A percentile compares a stretch with the other conserved stretches of the same genome.
Evolutionary conservation across 2,113 vertebrate species (phyloP).

Genomic region (Lampris incognitus): DNA sequence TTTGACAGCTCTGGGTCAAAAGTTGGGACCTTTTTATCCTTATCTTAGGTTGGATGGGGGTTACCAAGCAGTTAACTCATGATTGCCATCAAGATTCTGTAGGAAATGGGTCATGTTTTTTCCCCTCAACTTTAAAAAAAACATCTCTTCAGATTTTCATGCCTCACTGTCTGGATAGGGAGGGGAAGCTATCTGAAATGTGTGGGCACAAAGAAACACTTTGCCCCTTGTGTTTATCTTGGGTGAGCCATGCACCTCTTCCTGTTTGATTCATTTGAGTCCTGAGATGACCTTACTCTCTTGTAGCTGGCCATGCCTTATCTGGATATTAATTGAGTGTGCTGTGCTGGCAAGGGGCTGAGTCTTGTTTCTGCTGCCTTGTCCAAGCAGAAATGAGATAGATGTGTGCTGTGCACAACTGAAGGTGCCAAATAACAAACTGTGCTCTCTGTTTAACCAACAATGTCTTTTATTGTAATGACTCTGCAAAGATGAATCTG

Average conservation of each 20-base stretch:
- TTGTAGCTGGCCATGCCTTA: slow-evolving; percentile 29
- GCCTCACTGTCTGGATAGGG: neutral
- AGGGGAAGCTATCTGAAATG: slow-evolving; percentile 11
- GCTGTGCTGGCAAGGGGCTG: slow-evolving; percentile 33
- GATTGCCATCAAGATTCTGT: neutral
- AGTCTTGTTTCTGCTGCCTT: slow-evolving; percentile 44
- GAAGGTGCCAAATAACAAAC: slow-evolving; percentile 25
- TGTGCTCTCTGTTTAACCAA: neutral
- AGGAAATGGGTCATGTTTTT: neutral
- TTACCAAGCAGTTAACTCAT: slow-evolving; percentile 5
- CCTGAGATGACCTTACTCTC: slow-evolving; percentile 39
- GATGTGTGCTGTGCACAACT: slow-evolving; percentile 17
- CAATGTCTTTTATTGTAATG: slow-evolving; percentile 37
- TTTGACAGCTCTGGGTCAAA: slow-evolving; percentile 30
- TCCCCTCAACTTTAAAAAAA: neutral
- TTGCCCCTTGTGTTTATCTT: slow-evolving; percentile 48
- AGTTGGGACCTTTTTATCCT: slow-evolving; percentile 24
- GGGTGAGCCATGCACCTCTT: slow-evolving; percentile 32
- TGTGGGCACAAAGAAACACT: slow-evolving; percentile 19
- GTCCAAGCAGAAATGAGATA: slow-evolving; percentile 12
- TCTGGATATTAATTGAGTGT: slow-evolving; percentile 38
- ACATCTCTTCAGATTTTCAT: neutral
- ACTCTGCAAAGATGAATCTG: slow-evolving; percentile 43
- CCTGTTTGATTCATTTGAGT: slow-evolving; percentile 37
- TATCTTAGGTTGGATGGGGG: slow-evolving; percentile 4